Base-by-base conservation (phyloP, 2,797 vertebrate genomes). In the Antrozous pallidus region DNA sequence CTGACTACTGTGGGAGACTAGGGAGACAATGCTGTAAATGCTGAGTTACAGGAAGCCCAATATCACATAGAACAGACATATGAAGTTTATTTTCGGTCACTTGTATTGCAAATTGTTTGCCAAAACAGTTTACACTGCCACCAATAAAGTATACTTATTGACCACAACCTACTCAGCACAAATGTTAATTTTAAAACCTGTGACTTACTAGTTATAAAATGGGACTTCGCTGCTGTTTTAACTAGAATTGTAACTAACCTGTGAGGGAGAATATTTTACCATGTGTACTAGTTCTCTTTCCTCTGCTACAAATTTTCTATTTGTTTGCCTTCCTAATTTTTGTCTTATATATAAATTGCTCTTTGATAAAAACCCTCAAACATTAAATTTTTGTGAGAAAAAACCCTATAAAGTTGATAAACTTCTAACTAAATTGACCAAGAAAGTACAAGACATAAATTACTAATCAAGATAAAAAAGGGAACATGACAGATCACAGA, bases 311-410 rank as follows among this genome's bases (percentile, higher is more conserved):
- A 8, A 40, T 89, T 65, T 81, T 95, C 36, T 91, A 2, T 51
- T 78, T 95, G 71, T 85, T 28, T 95, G n/a, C 47, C 71, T 93
- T 89, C 36, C 61, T 83, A 51, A 33, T 67, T 93, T 80, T 90
- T 95, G 24, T 81, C 33, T 85, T 79, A 33, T 78, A 12, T 79
- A 70, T 90, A 83, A 58, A 94, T 45, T 84, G 38, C n/a, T 91
- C 28, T 93, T 88, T 90, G 33, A 92, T 49, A 78, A 83, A 92
- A 92, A 82, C 82, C 36, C 38, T 88, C 36, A 89, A 78, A 78
- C 26, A 74, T 93, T 91, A 93, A 90, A 82, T 54, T 91, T 96
- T 94, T 95, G n/a, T 88, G 12, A 90, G 4, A n/a, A 79, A 61
- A 91, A 28, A 78, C 17, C 18, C 26, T 58, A 93, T 31, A 54